Conservation (phyloP, 2,888 invertebrate species). For the Heterodera filipjevi region DNA sequence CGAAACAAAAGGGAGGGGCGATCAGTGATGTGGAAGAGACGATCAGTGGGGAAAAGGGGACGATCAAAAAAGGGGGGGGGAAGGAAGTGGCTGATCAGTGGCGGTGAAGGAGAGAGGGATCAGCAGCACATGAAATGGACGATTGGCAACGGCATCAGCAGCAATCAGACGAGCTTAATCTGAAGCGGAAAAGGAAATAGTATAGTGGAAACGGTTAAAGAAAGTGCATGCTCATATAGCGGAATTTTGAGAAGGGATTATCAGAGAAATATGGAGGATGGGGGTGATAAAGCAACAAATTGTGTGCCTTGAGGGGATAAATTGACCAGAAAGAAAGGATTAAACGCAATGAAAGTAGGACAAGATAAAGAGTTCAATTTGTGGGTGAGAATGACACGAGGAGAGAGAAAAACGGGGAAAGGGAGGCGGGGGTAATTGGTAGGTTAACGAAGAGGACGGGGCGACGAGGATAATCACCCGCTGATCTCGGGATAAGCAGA, state of each 20-base stretch:
- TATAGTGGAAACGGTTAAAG: too few species aligned
- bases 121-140: too few species aligned
- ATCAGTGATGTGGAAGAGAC: too few species aligned
- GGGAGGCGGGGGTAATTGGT: background rate
- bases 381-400: background rate
- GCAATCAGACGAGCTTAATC: background rate
- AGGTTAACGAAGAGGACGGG: conserved; percentile 5
- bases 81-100: too few species aligned
- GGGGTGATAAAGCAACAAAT: too few species aligned
- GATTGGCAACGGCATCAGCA: background rate
- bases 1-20: too few species aligned
- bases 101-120: too few species aligned
- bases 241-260: too few species aligned
- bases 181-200: background rate
- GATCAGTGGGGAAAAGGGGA: too few species aligned
- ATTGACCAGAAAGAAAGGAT: background rate
- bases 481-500: conserved; percentile 5
- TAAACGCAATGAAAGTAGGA: background rate
- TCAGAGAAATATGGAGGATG: too few species aligned
- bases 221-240: too few species aligned
- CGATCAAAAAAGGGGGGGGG: too few species aligned
- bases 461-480: background rate
- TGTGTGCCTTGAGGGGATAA: background rate
- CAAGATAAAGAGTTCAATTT: background rate
- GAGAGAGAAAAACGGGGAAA: background rate